phyloP scores from a whole-genome alignment of 2,113 vertebrate genomes.

The Leuciscus idus region DNA sequence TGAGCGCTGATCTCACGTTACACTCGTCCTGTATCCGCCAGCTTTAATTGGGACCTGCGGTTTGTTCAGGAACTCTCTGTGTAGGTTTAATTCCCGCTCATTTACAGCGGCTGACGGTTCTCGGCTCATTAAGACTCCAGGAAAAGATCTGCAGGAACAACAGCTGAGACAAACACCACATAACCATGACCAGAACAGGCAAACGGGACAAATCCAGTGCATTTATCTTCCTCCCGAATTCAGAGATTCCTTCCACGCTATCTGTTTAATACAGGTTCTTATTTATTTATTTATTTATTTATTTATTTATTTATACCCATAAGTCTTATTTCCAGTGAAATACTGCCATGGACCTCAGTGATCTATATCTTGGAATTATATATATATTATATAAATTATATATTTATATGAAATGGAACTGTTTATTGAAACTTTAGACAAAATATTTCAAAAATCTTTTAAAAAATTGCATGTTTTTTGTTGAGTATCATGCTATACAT shows the following conservation, averaged over 20 bases:
- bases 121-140: neutral
- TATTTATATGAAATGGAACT: neutral
- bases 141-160: constrained; percentile 12
- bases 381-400: neutral
- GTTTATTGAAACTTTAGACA: neutral
- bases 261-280: constrained; percentile 11
- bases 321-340: constrained; percentile 61
- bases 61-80: neutral
- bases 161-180: neutral
- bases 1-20: neutral
- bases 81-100: neutral
- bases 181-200: constrained; percentile 6
- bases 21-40: neutral
- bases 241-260: neutral
- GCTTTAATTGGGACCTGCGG: neutral
- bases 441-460: neutral
- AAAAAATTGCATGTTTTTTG: neutral
- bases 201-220: constrained; percentile 52
- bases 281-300: neutral
- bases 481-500: neutral
- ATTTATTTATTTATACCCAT: constrained; percentile 10
- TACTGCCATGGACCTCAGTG: constrained; percentile 62
- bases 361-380: constrained; percentile 66
- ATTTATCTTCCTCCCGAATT: constrained; percentile 61
- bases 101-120: neutral